These are phyloP conservation scores for Sinotaia quadrata DNA, from an alignment of 2,888 invertebrate species.

Conservation along the genomic window DNA sequence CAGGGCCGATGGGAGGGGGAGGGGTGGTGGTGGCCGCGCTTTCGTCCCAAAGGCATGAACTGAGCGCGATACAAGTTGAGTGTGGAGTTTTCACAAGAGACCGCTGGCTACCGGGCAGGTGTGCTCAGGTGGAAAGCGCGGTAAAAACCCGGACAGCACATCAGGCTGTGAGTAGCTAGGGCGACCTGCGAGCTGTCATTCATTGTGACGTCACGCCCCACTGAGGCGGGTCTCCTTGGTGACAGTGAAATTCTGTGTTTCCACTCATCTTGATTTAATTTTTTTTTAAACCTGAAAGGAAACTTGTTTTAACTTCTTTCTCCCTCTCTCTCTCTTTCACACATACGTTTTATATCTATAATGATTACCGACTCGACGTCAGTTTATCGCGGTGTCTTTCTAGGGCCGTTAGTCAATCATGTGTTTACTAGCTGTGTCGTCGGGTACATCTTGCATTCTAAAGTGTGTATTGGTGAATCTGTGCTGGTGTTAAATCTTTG, in stretches of 20 bases:
- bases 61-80: not conserved
- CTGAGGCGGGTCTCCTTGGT: conserved; percentile 1
- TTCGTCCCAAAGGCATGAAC: not conserved
- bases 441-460: too few species aligned
- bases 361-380: too few species aligned
- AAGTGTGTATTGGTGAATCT: too few species aligned
- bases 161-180: not conserved
- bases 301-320: too few species aligned
- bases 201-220: conserved; percentile 13
- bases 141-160: not conserved
- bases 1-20: not conserved
- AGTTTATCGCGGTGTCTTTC: too few species aligned
- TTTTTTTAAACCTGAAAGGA: too few species aligned
- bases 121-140: not conserved
- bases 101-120: conserved; percentile 8
- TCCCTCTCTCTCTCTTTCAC: not conserved
- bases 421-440: too few species aligned
- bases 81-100: not conserved
- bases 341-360: too few species aligned
- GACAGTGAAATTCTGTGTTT: not conserved
- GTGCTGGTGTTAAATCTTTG: too few species aligned
- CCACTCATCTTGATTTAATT: too few species aligned
- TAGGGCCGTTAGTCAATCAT: too few species aligned
- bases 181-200: conserved; percentile 15
- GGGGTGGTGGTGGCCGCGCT: not conserved